These are phyloP conservation scores for Halictus rubicundus DNA, from an alignment of 1,140 invertebrate genomes.

Conservation along the genomic window DNA sequence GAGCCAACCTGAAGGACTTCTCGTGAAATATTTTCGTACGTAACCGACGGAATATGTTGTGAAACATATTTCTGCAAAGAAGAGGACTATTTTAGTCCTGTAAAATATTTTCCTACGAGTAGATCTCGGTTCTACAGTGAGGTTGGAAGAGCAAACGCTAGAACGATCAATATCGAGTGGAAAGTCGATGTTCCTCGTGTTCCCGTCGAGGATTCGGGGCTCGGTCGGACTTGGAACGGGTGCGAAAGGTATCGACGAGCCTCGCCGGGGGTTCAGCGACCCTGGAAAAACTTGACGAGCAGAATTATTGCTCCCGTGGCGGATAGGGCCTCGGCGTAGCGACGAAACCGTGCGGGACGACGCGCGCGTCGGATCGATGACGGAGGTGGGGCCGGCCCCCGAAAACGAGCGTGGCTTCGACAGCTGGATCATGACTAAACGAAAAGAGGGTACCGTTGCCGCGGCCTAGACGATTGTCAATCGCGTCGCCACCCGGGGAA, in stretches of 20 bases:
- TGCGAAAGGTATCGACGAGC: conserved; percentile 47
- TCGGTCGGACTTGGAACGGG: conserved; percentile 4
- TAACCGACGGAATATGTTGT: no score
- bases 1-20: no score
- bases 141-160: no score
- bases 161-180: no score
- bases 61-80: no score
- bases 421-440: conserved; percentile 65
- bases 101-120: no score
- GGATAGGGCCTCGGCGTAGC: neutral
- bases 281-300: conserved; percentile 45
- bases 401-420: conserved; percentile 53
- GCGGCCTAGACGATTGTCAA: conserved; percentile 30
- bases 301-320: conserved; percentile 48
- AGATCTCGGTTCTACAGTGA: no score
- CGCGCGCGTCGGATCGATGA: conserved; percentile 46
- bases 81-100: no score
- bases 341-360: conserved; percentile 42
- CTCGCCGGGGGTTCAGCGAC: conserved; percentile 42
- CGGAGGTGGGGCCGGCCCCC: conserved; percentile 51
- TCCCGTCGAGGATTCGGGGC: no score
- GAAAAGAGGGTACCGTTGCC: conserved; percentile 34
- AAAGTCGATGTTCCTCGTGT: no score
- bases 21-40: no score
- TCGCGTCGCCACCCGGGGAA: neutral